Evolutionary conservation across 2,797 vertebrate genomes (phyloP).

Genomic region (Loris lydekkerianus): DNA sequence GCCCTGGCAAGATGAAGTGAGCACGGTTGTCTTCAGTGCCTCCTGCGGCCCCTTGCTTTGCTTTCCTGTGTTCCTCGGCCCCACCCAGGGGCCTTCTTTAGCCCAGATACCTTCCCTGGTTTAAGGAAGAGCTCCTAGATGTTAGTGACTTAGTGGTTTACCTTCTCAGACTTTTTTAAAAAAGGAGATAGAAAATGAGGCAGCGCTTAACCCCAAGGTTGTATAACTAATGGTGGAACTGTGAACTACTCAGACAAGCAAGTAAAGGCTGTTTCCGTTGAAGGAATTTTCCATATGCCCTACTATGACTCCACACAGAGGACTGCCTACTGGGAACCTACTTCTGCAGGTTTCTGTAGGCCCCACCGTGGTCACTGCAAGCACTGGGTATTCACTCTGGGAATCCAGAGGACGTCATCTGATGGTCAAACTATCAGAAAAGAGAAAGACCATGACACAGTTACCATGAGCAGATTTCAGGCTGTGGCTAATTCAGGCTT

Average conservation of each 20-base stretch:
- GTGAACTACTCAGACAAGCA: not conserved
- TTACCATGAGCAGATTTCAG: constrained; percentile 42
- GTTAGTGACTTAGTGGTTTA: not conserved
- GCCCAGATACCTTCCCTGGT: not conserved
- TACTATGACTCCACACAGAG: not conserved
- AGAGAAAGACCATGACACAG: constrained; percentile 11
- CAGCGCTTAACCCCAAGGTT: not conserved
- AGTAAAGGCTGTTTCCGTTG: not conserved
- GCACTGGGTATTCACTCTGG: not conserved
- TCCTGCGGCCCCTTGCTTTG: not conserved
- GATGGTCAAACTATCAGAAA: constrained; percentile 37
- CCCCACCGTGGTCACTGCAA: not conserved
- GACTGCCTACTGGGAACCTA: not conserved
- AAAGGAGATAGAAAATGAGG: not conserved
- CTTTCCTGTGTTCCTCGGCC: not conserved
- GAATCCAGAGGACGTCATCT: not conserved
- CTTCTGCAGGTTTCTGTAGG: not conserved
- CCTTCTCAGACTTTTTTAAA: not conserved
- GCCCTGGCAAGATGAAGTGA: not conserved
- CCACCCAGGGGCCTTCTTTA: not conserved
- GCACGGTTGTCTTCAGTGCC: not conserved
- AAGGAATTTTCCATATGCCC: not conserved
- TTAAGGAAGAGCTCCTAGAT: not conserved
- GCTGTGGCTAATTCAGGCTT: constrained; percentile 72
- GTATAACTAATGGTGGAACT: not conserved